phyloP scores from a whole-genome alignment of 2,888 invertebrate species.

The Ophioninae sp. region DNA sequence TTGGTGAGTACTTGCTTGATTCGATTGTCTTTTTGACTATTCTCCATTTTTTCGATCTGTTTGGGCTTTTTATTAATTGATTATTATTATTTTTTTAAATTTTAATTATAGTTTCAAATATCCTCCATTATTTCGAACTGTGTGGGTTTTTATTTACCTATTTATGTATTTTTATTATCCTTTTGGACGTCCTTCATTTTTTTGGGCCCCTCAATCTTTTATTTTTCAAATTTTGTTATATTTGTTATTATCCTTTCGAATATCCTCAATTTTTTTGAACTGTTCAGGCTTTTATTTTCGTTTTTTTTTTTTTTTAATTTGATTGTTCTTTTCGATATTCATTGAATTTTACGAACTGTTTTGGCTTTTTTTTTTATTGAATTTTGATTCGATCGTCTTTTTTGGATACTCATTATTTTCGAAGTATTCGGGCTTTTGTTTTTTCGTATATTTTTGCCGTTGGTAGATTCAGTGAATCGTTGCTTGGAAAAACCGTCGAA shows the following conservation, averaged over 20 bases:
- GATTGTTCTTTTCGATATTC: background rate
- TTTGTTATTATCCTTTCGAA: no score
- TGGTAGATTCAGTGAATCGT: background rate
- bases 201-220: no score
- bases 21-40: background rate
- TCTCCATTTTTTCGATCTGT: background rate
- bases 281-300: no score
- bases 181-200: no score
- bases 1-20: conserved; percentile 38
- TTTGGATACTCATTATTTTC: background rate
- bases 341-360: background rate
- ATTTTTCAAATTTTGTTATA: no score
- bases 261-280: no score
- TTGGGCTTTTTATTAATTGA: background rate
- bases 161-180: no score
- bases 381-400: background rate
- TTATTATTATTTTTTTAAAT: no score
- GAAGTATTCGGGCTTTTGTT: background rate
- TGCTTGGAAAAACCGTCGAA: background rate
- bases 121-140: no score
- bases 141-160: no score
- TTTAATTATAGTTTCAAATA: no score
- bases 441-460: background rate
- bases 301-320: background rate
- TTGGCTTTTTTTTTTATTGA: background rate